Evolutionary conservation across 2,888 invertebrate genomes (phyloP).

Genomic region (Mylabris sibirica): DNA sequence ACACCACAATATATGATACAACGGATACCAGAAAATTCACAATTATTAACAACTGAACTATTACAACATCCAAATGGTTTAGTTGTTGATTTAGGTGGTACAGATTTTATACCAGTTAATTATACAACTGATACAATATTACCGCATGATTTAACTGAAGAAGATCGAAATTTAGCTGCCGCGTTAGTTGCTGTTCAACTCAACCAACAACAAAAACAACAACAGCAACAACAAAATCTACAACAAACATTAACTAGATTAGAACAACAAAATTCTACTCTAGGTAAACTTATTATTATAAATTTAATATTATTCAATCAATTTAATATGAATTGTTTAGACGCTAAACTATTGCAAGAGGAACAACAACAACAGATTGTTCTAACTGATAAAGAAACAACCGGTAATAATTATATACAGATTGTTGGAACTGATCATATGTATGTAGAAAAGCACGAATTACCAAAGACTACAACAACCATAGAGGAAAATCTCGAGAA

Average conservation of each 20-base stretch:
- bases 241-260: constrained; percentile 52
- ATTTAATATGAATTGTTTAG: constrained; percentile 27
- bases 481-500: constrained; percentile 10
- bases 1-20: constrained; percentile 59
- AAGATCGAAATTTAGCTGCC: constrained; percentile 68
- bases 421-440: constrained; percentile 57
- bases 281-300: constrained; percentile 16
- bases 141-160: constrained; percentile 64
- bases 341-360: constrained; percentile 47
- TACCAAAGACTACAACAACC: constrained; percentile 30
- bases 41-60: constrained; percentile 57
- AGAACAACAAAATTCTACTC: constrained; percentile 30
- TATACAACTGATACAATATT: constrained; percentile 59
- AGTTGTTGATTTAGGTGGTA: constrained; percentile 59
- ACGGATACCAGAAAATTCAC: constrained; percentile 57
- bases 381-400: constrained; percentile 48
- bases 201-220: constrained; percentile 68
- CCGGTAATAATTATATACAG: constrained; percentile 53
- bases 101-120: constrained; percentile 60
- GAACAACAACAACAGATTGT: constrained; percentile 49
- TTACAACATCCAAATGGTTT: constrained; percentile 58
- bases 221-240: constrained; percentile 61
- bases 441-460: constrained; percentile 51
- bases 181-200: constrained; percentile 70
- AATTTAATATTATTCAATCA: not conserved